A percentile compares a stretch with the other conserved stretches of the same genome.
Conservation (phyloP, 2,797 vertebrate species). For the Lemur catta region DNA sequence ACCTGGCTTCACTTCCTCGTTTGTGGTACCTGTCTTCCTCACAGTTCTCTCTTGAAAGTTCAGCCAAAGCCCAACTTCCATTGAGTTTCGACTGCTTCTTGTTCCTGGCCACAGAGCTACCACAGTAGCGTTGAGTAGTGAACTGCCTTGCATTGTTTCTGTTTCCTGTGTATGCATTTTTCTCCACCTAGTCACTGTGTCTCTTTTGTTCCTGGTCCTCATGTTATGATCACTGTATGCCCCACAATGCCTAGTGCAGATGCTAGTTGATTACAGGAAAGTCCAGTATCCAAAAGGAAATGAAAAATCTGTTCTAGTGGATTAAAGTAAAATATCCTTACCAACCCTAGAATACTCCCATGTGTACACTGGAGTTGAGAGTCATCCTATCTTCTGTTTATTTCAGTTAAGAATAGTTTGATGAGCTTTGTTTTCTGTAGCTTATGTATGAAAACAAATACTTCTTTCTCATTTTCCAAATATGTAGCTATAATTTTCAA, state of each 20-base stretch:
- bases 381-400: not conserved
- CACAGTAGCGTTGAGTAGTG: accelerated
- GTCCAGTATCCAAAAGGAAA: not conserved
- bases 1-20: not conserved
- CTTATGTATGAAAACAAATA: not conserved
- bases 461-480: not conserved
- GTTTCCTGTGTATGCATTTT: not conserved
- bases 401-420: not conserved
- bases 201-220: not conserved
- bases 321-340: not conserved
- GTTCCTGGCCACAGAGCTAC: not conserved
- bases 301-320: not conserved
- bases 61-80: not conserved
- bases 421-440: not conserved
- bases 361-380: not conserved
- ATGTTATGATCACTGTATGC: not conserved
- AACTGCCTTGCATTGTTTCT: not conserved
- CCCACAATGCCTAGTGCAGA: not conserved
- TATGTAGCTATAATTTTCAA: not conserved
- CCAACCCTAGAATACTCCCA: not conserved
- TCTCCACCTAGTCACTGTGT: not conserved
- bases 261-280: not conserved
- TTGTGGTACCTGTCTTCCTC: not conserved
- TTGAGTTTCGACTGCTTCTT: not conserved
- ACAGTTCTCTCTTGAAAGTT: not conserved